Conservation (phyloP, 1,140 invertebrate species). For the Nephotettix cincticeps region DNA sequence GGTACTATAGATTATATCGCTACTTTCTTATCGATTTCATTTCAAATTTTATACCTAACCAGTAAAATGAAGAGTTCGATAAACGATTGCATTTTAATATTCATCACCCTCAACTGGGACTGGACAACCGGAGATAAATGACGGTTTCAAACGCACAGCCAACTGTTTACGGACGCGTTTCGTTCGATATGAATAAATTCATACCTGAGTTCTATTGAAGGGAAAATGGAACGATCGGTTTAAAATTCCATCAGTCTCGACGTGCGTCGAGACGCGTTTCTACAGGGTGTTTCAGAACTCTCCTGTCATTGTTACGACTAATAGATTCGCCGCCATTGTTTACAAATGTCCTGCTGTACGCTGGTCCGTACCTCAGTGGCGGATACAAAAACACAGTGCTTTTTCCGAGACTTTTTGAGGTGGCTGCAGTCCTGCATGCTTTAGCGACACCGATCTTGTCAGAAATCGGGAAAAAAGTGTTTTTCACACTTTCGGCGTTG, state of each 20-base stretch:
- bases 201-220: conserved; percentile 1
- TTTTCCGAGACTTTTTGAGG: not conserved
- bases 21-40: no score
- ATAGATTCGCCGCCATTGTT: conserved; percentile 9
- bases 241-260: not conserved
- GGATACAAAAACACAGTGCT: not conserved
- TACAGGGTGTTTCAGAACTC: not conserved
- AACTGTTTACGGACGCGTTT: not conserved
- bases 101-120: no score
- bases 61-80: no score
- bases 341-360: not conserved
- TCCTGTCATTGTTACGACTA: not conserved
- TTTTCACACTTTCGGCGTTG: not conserved
- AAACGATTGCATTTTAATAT: no score
- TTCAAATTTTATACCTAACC: no score
- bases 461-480: not conserved
- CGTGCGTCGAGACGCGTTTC: not conserved
- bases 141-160: not conserved
- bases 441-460: not conserved
- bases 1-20: no score
- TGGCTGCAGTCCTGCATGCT: not conserved
- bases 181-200: conserved; percentile 6
- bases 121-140: no score
- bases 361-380: not conserved
- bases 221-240: not conserved